Base-by-base conservation (phyloP, 2,797 vertebrate genomes). In the Gobio occitaniae region DNA sequence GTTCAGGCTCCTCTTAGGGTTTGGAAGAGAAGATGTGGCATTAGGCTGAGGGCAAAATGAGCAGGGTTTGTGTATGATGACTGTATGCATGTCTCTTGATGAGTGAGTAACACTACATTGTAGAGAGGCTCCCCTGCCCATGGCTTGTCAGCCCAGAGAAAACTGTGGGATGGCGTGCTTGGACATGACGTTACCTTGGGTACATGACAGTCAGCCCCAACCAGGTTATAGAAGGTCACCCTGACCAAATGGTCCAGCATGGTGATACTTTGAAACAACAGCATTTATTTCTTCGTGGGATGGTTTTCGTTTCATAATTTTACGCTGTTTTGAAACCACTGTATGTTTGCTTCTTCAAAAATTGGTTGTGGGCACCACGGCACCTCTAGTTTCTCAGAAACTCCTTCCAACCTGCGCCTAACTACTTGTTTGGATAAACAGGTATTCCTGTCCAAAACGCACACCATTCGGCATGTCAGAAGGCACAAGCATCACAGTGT, bases 131-230 rank as follows among this genome's bases (percentile, higher is more conserved):
- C 96, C 96, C 96, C 93, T 97, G 96, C 96, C 89, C 91, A 90
- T 88, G 93, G 92, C 95, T 96, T 94, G 94, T 93, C 91, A 92
- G 87, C 96, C 95, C 97, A 97, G 97, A 98, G 97, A 96, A 98
- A 98, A 97, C 91, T 95, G 97, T 99, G 98, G 97, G 97, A 97
- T 93, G 94, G 97, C 95, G 96, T 96, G 95, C 95, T 94, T 97
- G 96, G 97, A 97, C 96, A 95, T 97, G 97, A 96, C 97, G 98
- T 98, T 99, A 95, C 98, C 98, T 99, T 99, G 98, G 96, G 97
- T 99, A 97, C 98, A 99, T 99, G 98, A 99, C 96, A 97, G 96
- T 97, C 97, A 97, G 97, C 97, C 97, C 97, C 97, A 97, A 97
- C 97, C 97, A 99, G 97, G 95, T 93, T 96, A 95, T 95, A 95